These are phyloP conservation scores for Esox lucius DNA, from an alignment of 2,797 vertebrate species.

Conservation along the genomic window DNA sequence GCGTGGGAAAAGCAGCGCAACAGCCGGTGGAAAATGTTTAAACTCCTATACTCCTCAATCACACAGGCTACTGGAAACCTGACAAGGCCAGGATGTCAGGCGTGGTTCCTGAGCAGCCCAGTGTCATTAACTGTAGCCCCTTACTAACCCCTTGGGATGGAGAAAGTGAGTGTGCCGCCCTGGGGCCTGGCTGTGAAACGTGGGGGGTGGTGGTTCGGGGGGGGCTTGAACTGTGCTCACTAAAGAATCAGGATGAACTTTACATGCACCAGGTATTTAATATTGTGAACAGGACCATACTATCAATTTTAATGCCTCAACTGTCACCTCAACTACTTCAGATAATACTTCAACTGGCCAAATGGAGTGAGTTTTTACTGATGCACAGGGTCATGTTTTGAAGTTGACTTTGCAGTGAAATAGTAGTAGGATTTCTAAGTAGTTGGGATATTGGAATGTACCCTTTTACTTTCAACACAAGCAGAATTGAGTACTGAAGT, in stretches of 20 bases:
- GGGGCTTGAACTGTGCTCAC: not conserved
- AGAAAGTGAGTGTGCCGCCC: conserved; percentile 93
- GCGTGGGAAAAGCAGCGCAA: not conserved
- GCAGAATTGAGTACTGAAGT: not conserved
- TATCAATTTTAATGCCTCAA: no score
- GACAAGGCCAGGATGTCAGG: conserved; percentile 92
- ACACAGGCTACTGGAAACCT: conserved; percentile 98
- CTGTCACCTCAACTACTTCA: no score
- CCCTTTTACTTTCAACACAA: not conserved
- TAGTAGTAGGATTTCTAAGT: not conserved
- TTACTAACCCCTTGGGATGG: conserved; percentile 96
- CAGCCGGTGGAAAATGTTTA: not conserved
- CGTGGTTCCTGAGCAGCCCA: conserved; percentile 87
- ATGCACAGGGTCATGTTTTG: not conserved
- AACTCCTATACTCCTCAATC: conserved; percentile 9
- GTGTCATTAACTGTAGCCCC: conserved; percentile 92
- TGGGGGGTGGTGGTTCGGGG: not conserved
- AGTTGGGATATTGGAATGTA: not conserved
- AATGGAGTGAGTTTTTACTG: not conserved
- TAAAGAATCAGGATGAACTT: not conserved
- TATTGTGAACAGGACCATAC: no score
- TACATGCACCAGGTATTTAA: not conserved
- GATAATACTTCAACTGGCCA: no score
- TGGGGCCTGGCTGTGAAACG: not conserved
- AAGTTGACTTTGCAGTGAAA: not conserved